Evolutionary conservation across 2,113 vertebrate genomes (phyloP).

Genomic region (Jacana jacana): DNA sequence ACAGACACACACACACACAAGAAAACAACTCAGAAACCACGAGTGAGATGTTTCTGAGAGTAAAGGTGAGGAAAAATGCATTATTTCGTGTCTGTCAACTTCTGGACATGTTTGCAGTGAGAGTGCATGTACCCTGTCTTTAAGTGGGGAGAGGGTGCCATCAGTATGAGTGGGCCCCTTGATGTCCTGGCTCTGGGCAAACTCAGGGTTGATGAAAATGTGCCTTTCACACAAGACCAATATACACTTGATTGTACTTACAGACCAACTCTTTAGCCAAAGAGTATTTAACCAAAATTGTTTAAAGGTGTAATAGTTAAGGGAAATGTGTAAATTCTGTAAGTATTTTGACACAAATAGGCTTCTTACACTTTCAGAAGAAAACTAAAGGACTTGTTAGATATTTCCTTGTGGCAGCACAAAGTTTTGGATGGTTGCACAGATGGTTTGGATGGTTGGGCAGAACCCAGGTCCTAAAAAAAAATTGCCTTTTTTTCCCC

Average conservation of each 20-base stretch:
- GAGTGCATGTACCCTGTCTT: fast-evolving
- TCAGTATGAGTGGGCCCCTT: background rate
- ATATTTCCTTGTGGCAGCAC: background rate
- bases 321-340: background rate
- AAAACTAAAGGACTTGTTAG: background rate
- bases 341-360: background rate
- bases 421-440: background rate
- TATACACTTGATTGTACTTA: background rate
- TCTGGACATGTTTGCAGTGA: background rate
- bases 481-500: background rate
- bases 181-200: background rate
- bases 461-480: background rate
- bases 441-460: background rate
- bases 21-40: background rate
- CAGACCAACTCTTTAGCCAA: background rate
- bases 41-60: background rate
- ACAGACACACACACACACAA: background rate
- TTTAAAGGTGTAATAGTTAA: background rate
- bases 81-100: background rate
- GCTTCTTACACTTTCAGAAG: background rate
- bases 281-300: background rate
- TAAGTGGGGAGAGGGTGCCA: background rate
- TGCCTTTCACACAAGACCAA: background rate
- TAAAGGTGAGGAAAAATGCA: background rate
- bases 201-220: background rate